Evolutionary conservation across 2,797 vertebrate genomes (phyloP).

Genomic region (Myripristis jacobus): DNA sequence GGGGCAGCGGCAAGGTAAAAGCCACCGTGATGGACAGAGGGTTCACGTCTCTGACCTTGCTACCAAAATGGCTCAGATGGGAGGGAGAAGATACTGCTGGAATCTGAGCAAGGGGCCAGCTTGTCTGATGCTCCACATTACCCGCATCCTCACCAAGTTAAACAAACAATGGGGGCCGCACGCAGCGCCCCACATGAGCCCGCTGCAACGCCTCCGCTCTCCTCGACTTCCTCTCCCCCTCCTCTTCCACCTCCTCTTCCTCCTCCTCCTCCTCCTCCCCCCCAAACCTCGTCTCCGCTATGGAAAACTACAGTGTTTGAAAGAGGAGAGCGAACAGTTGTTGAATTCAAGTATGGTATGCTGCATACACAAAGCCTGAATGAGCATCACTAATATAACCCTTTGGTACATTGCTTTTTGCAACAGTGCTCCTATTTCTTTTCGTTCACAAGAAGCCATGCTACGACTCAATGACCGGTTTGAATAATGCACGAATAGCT

Average conservation of each 20-base stretch:
- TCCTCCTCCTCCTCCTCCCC: background rate
- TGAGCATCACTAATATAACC: slow-evolving; percentile 30
- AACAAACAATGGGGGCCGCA: slow-evolving; percentile 71
- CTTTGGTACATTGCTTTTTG: slow-evolving; percentile 62
- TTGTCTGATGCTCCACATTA: slow-evolving; percentile 63
- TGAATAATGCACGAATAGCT: slow-evolving; percentile 47
- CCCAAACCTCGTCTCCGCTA: slow-evolving; percentile 11
- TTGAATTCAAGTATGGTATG: slow-evolving; percentile 71
- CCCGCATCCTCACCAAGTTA: slow-evolving; percentile 70
- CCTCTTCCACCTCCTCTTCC: slow-evolving; percentile 10
- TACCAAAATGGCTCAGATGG: slow-evolving; percentile 62
- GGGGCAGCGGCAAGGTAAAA: slow-evolving; percentile 15
- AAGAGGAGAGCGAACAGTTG: slow-evolving; percentile 52
- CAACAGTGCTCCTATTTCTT: slow-evolving; percentile 18
- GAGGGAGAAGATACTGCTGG: slow-evolving; percentile 73
- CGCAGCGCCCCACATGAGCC: slow-evolving; percentile 44
- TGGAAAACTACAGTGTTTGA: slow-evolving; percentile 44
- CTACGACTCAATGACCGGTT: slow-evolving; percentile 26
- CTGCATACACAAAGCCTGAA: slow-evolving; percentile 50
- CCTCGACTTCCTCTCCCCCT: slow-evolving; percentile 33
- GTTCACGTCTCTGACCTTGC: slow-evolving; percentile 51
- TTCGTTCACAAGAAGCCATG: slow-evolving; percentile 6
- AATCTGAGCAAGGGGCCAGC: slow-evolving; percentile 71
- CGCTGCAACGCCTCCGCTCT: slow-evolving; percentile 43
- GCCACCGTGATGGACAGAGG: slow-evolving; percentile 12